Evolutionary conservation across 2,113 vertebrate genomes (phyloP), one percentile per base, ranked within the genome.

Genomic region (Sylvietta virens): DNA sequence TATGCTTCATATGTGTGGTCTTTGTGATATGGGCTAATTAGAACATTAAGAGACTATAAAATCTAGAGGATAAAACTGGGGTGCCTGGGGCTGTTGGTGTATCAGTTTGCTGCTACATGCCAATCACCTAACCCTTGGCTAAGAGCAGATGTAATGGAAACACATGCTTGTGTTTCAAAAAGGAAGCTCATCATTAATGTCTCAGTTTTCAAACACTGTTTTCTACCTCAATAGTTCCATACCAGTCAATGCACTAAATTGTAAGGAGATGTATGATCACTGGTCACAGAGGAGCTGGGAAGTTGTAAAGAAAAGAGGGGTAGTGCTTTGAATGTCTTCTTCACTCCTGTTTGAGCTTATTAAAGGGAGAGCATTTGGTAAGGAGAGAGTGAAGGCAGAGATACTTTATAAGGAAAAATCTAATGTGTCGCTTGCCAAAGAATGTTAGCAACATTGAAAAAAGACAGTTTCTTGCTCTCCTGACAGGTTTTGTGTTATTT

Each of bases 401-500:
- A 31, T 86, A 69, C 7, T 57, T 80, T 22, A 21, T 61, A 64
- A 67, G 45, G 77, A 84, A 85, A 89, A 85, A 7, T 37, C 31
- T 65, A 30, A 44, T 8, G 23, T 86, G 73, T 78, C 44, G 62
- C 45, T 92, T 92, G 54, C 42, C 56, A 53, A 73, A 78, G 56
- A 88, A 81, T 39, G 27, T 88, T 86, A 73, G 71, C 51, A 86
- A 64, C 44, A 13, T 27, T 56, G 86, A 70, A 81, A 90, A 90
- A 92, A 71, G 47, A 77, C 47, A 44, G 14, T 78, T 94, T 91
- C 57, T 94, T 91, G 9, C 45, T 67, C 13, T 73, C 24, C 31
- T 74, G 69, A 51, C 61, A 91, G 70, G 12, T 86, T 95, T 95
- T 92, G 40, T 89, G 77, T 89, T 92, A 69, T 92, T 95, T 94